Percentiles rank a stretch among this genome's conserved stretches.
Evolutionary conservation across 2,113 vertebrate species (phyloP).

Genomic region (Hemiprocne comata): DNA sequence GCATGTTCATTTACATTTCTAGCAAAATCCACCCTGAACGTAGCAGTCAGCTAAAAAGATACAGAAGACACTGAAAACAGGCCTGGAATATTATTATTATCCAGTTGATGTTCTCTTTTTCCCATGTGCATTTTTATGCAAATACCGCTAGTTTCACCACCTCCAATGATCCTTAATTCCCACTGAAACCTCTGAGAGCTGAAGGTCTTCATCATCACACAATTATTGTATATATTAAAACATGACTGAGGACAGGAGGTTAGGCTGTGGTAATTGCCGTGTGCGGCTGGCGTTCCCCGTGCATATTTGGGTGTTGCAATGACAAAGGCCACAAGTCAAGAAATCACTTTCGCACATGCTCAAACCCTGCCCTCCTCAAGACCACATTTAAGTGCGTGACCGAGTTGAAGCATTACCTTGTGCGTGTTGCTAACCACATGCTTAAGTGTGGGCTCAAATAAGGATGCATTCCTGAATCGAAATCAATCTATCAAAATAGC

Average conservation of each 20-base stretch:
- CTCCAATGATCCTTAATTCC: constrained; percentile 39
- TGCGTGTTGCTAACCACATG: not conserved
- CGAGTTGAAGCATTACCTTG: not conserved
- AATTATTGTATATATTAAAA: not conserved
- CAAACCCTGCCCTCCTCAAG: not conserved
- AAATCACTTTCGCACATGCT: not conserved
- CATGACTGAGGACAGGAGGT: not conserved
- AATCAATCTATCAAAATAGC: constrained; percentile 49
- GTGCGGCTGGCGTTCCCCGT: not conserved
- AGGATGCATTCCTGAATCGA: constrained; percentile 50
- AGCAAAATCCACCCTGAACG: not conserved
- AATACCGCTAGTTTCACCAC: constrained; percentile 23
- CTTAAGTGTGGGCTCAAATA: not conserved
- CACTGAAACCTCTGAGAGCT: not conserved
- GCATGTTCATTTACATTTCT: not conserved
- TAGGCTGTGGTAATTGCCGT: not conserved
- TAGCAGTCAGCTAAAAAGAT: not conserved
- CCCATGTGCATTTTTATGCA: constrained; percentile 57
- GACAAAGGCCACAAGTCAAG: not conserved
- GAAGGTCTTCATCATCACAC: constrained; percentile 12
- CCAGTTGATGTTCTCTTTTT: not conserved
- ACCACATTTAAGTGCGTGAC: not conserved
- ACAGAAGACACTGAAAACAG: not conserved
- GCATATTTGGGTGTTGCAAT: not conserved
- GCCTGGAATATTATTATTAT: not conserved